Evolutionary conservation across 2,888 invertebrate genomes (phyloP), one percentile per base, ranked within the genome.

Genomic region (Megamerina dolium): DNA sequence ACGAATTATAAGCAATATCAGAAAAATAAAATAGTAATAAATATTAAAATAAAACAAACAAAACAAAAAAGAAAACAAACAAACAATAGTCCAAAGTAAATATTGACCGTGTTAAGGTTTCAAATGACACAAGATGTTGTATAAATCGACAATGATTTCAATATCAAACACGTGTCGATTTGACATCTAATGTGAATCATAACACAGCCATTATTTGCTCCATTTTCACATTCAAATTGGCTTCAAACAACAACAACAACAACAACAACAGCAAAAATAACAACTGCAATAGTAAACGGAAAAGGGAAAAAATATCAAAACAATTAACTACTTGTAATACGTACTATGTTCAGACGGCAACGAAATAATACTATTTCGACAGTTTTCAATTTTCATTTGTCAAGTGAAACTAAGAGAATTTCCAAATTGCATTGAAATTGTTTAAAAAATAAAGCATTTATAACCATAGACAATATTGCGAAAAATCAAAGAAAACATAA

Each of bases 31-130:
- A n/a, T n/a, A n/a, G n/a, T n/a, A n/a, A n/a, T n/a, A n/a, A n/a
- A n/a, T 17, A 40, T 45, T 40, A 41, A 34, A 31, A 41, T 35
- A 43, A 41, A 46, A 18, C 45, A 23, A 37, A 36, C 43, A 6
- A 23, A 41, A 39, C 33, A 31, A 46, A 41, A 44, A 40, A 48
- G 43, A 29, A 37, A 46, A 41, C 32, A 34, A 20, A 46, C 33
- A 37, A 56, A 53, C 66, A 67, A 67, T 67, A 67, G 67, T 59
- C 67, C 67, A 67, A 68, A 66, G 68, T 66, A 60, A 66, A 66
- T 68, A 65, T 60, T 66, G 68, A 59, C 56, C 53, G 44, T 59
- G 57, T 56, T 57, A 51, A 55, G 56, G 49, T 51, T 43, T 42
- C 35, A 44, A 34, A n/a, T 35, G 16, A n/a, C n/a, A n/a, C n/a